Evolutionary conservation across 2,113 vertebrate species (phyloP), one percentile per base, ranked within the genome.

Genomic region (Ophiodon elongatus): DNA sequence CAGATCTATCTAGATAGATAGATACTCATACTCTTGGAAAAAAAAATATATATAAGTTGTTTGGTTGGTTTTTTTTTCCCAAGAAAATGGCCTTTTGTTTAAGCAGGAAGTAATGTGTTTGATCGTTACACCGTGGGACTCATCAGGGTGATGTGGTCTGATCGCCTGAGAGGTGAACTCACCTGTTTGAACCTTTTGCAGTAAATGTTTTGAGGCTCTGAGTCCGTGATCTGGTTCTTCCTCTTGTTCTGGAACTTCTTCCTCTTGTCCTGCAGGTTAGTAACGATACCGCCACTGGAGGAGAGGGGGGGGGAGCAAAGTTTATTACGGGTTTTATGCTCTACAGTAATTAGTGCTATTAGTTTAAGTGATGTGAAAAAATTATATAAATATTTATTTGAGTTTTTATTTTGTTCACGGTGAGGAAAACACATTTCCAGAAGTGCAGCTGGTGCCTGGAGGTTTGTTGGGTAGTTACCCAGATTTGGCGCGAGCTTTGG

Each of bases 121-220:
- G 33, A 35, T 37, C 35, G 35, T 37, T 6, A 35, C 33, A 2
- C 2, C 33, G 33, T 7, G 35, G 5, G 35, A 37, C 7, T 37
- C 35, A 4, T 37, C 35, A 37, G 35, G 35, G 35, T 37, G n/a
- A n/a, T n/a, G n/a, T n/a, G n/a, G n/a, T n/a, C n/a, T n/a, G n/a
- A n/a, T n/a, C n/a, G n/a, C n/a, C n/a, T n/a, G n/a, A n/a, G n/a
- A n/a, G n/a, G 19, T 25, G 2, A 56, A 56, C 82, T 47, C 21
- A 97, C 97, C 96, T 97, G 89, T 85, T 89, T 96, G 92, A 97
- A 97, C 76, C 80, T 96, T 87, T 98, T 98, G 94, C 97, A 98
- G 69, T 96, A 95, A 65, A 96, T 93, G 1, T 78, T 85, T 83
- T 97, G 97, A 0, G 97, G 90, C 64, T 93, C 89, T 0, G 92